Conservation (phyloP, 2,113 vertebrate genomes). For the Spea bombifrons region DNA sequence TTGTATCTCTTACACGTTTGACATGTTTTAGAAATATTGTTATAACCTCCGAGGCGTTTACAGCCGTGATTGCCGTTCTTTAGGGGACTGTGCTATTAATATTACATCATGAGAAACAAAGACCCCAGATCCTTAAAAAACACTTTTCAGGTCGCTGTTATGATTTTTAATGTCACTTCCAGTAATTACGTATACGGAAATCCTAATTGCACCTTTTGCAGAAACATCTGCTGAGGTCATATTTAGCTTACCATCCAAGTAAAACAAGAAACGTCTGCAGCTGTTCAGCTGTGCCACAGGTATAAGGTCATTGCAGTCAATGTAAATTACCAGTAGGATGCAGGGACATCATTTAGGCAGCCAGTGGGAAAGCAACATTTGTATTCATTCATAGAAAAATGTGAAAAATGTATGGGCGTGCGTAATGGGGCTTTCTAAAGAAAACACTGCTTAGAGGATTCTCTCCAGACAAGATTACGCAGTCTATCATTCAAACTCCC, state of each 20-base stretch:
- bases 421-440: slow-evolving; percentile 36
- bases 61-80: slow-evolving; percentile 25
- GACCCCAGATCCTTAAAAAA: slow-evolving; percentile 50
- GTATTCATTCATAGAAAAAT: slow-evolving; percentile 55
- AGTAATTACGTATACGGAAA: slow-evolving; percentile 55
- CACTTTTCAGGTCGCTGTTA: slow-evolving; percentile 41
- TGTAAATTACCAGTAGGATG: slow-evolving; percentile 54
- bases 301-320: slow-evolving; percentile 55
- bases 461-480: slow-evolving; percentile 43
- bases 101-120: slow-evolving; percentile 52
- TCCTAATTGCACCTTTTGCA: slow-evolving; percentile 58
- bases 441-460: slow-evolving; percentile 54
- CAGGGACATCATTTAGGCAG: slow-evolving; percentile 57
- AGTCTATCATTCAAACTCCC: slow-evolving; percentile 28
- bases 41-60: slow-evolving; percentile 24
- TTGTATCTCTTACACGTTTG: slow-evolving; percentile 4
- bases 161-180: slow-evolving; percentile 58
- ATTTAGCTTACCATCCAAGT: slow-evolving; percentile 54
- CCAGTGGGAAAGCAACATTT: slow-evolving; percentile 53
- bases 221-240: slow-evolving; percentile 62
- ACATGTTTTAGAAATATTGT: slow-evolving; percentile 37
- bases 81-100: slow-evolving; percentile 34
- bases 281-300: slow-evolving; percentile 55
- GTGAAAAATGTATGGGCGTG: slow-evolving; percentile 48
- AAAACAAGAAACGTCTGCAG: slow-evolving; percentile 54